phyloP scores from a whole-genome alignment of 2,113 vertebrate genomes.

The Chaetodon auriga region DNA sequence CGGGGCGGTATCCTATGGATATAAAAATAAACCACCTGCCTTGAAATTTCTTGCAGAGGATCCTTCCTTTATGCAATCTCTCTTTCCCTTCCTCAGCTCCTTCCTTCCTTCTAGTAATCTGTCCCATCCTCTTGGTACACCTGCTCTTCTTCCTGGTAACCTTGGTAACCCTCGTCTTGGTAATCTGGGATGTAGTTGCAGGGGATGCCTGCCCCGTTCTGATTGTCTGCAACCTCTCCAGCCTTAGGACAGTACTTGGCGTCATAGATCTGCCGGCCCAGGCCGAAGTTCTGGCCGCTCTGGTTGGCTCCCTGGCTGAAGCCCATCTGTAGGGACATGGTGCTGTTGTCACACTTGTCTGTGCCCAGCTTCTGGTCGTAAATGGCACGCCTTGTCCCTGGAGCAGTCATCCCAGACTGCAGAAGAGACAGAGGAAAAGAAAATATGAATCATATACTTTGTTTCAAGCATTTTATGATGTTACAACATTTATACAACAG shows the following conservation, averaged over 20 bases:
- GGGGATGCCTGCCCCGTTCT: constrained; percentile 66
- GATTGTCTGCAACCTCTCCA: constrained; percentile 54
- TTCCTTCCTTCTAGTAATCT: constrained; percentile 59
- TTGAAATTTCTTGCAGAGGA: constrained; percentile 38
- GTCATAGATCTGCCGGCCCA: constrained; percentile 96
- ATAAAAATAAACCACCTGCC: constrained; percentile 53
- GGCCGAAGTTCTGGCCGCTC: constrained; percentile 93
- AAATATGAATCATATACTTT: background rate
- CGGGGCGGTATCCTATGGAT: constrained; percentile 41
- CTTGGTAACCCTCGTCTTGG: constrained; percentile 85
- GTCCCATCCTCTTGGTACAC: constrained; percentile 73
- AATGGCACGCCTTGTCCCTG: constrained; percentile 93
- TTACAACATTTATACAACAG: background rate
- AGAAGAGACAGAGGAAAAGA: background rate
- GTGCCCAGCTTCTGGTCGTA: constrained; percentile 92
- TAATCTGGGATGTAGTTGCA: constrained; percentile 72
- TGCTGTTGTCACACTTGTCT: constrained; percentile 94
- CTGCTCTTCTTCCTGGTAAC: constrained; percentile 82
- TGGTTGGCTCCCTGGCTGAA: constrained; percentile 92
- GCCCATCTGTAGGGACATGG: constrained; percentile 97
- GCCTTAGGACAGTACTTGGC: constrained; percentile 93
- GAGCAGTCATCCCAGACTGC: constrained; percentile 95
- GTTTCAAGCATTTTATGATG: background rate
- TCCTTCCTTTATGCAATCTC: constrained; percentile 24
- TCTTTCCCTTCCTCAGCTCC: constrained; percentile 29